Evolutionary conservation across 2,888 invertebrate species (phyloP).

Genomic region (Zygothrica quintamaculata): DNA sequence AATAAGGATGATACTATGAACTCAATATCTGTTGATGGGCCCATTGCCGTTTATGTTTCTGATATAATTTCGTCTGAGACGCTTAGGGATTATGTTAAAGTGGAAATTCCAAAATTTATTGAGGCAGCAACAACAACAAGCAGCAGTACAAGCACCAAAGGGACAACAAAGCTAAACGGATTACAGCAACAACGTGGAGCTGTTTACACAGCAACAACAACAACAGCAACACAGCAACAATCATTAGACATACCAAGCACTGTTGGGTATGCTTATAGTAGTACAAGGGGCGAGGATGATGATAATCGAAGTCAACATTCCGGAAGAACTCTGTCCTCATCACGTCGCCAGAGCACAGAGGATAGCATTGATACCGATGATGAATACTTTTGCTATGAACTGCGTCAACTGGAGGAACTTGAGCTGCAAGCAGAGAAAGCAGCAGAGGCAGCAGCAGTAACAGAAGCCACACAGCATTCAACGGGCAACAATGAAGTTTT

Average conservation of each 20-base stretch:
- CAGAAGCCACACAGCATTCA: too few species aligned
- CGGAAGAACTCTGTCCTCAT: conserved; percentile 94
- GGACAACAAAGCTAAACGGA: conserved; percentile 3
- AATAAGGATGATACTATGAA: conserved; percentile 44
- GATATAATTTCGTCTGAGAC: not conserved
- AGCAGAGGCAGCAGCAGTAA: too few species aligned
- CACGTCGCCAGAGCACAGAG: conserved; percentile 95
- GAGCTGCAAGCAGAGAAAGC: conserved; percentile 86
- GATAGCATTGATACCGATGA: conserved; percentile 97
- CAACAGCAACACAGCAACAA: conserved; percentile 86
- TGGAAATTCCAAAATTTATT: too few species aligned
- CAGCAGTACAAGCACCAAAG: not conserved
- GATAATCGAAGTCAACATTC: conserved; percentile 95
- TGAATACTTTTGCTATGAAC: conserved; percentile 96
- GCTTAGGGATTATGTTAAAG: too few species aligned
- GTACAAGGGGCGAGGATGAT: conserved; percentile 89
- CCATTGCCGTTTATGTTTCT: too few species aligned
- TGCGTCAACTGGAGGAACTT: conserved; percentile 93
- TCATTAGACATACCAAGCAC: conserved; percentile 90
- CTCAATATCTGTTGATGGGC: not conserved
- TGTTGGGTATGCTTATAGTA: conserved; percentile 38
- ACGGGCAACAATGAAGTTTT: conserved; percentile 49
- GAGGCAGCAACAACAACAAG: too few species aligned
- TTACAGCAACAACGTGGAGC: conserved; percentile 65
- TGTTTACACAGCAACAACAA: too few species aligned